A percentile compares a stretch with the other conserved stretches of the same genome.
These are phyloP conservation scores for Cantharis nigra DNA, from an alignment of 2,888 invertebrate genomes.

Conservation along the genomic window DNA sequence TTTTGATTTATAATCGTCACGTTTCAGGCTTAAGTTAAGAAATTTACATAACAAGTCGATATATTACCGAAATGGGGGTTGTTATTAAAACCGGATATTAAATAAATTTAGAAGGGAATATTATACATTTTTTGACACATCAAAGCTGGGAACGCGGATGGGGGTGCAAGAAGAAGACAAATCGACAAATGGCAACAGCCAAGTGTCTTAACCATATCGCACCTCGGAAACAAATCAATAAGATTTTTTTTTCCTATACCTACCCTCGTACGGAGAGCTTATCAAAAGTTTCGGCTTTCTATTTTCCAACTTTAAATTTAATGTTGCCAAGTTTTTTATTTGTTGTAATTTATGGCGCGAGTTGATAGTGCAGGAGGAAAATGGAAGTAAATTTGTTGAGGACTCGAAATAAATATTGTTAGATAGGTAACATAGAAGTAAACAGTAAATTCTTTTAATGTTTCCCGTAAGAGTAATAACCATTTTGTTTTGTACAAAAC, in stretches of 20 bases:
- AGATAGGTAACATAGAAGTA: slow-evolving; percentile 13
- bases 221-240: background rate
- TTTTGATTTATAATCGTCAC: background rate
- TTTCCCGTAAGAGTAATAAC: slow-evolving; percentile 38
- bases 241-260: background rate
- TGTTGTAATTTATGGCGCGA: background rate
- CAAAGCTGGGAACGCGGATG: background rate
- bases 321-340: background rate
- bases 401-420: slow-evolving; percentile 16
- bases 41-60: background rate
- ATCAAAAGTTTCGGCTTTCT: background rate
- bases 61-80: background rate
- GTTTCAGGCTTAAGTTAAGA: background rate
- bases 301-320: background rate
- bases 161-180: background rate
- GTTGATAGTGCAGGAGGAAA: background rate
- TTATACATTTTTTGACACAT: background rate
- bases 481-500: slow-evolving; percentile 35
- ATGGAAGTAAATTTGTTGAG: slow-evolving; percentile 13
- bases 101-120: background rate
- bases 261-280: background rate
- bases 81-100: background rate
- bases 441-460: slow-evolving; percentile 37
- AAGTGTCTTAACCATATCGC: background rate
- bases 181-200: background rate